phyloP scores from a whole-genome alignment of 2,797 vertebrate species.

The Oceanodroma leucorhoa region DNA sequence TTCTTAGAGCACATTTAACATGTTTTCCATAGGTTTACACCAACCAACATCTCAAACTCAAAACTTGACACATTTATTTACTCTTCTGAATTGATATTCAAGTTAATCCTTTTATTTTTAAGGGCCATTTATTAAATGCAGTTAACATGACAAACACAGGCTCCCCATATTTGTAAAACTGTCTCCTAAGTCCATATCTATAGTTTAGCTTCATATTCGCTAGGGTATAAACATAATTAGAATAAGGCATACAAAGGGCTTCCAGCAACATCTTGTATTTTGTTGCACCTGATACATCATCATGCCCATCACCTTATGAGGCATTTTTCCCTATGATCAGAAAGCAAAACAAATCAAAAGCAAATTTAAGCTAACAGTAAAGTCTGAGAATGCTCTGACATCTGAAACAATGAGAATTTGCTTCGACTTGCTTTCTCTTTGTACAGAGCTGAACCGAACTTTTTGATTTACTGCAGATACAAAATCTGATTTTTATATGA shows the following conservation, averaged over 20 bases:
- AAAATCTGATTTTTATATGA: neutral
- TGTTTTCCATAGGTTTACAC: neutral
- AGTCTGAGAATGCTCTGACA: neutral
- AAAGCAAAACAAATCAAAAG: neutral
- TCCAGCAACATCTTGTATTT: neutral
- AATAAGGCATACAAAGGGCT: conserved; percentile 15
- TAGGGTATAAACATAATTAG: neutral
- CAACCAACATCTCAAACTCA: neutral
- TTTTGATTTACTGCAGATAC: neutral
- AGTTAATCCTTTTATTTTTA: neutral
- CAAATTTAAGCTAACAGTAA: neutral
- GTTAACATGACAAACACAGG: neutral
- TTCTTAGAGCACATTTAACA: neutral
- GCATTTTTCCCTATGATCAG: neutral
- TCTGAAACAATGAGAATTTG: neutral
- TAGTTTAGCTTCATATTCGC: neutral
- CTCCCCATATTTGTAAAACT: neutral
- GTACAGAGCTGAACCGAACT: neutral
- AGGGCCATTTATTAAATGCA: conserved; percentile 12
- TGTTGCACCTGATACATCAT: neutral
- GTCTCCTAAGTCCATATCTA: neutral
- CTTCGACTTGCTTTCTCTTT: neutral
- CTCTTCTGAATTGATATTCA: neutral
- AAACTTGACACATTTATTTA: neutral
- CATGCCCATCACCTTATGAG: neutral